Evolutionary conservation across 2,797 vertebrate species (phyloP), one percentile per base, ranked within the genome.

Genomic region (Tauraco hartlaubi): DNA sequence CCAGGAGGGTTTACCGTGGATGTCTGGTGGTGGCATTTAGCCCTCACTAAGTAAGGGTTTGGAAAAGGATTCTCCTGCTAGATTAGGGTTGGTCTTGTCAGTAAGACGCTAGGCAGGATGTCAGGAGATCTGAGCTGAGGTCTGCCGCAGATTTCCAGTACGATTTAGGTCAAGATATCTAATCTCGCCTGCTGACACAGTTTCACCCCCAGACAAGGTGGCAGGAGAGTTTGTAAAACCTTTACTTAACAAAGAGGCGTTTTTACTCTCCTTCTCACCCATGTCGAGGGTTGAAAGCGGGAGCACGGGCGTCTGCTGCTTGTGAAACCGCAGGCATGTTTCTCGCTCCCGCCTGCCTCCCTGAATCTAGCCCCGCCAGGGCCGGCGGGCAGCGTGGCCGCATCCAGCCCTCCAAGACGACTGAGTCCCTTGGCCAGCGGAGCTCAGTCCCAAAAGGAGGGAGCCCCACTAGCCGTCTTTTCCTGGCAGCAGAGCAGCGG

Each of bases 131-230:
- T 85, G 94, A 82, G 80, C 92, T 88, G 77, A 96, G 93, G 80
- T 89, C 94, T 96, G 90, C 95, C 95, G 87, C 93, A 95, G 95
- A 93, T 96, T 97, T 92, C 90, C 96, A 94, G 64, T 35, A 61
- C 39, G 81, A 96, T 96, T 94, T 95, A 96, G 96, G 96, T 93
- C 96, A 96, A 96, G 90, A 96, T 95, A 96, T 95, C 94, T 96
- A 96, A 97, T 95, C 94, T 96, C 81, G 80, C 95, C 92, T 71
- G 90, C 94, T 94, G 95, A 96, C 95, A 95, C 85, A 82, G 84
- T 96, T 96, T 96, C 88, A 93, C 88, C 90, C 86, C 2, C 0
- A 71, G 80, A 94, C 73, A 55, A 95, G 90, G 94, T 95, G 94
- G 85, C 61, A 72, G 75, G 54, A 80, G 75, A 85, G 78, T 94